Evolutionary conservation across 2,113 vertebrate species (phyloP), one percentile per base, ranked within the genome.

Genomic region (Gasterosteus aculeatus): DNA sequence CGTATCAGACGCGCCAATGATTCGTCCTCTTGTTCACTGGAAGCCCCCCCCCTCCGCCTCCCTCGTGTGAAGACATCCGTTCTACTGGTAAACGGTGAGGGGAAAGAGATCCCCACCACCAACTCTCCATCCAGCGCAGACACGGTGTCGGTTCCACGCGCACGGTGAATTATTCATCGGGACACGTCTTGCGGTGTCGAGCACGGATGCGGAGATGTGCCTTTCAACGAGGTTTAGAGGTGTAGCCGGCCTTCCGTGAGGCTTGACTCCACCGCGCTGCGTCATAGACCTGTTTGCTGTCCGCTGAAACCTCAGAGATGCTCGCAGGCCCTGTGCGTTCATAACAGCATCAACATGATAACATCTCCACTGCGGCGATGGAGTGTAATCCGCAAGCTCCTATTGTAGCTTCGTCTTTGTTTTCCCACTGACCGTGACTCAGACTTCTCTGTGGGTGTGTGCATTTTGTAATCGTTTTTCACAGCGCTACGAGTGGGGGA

Each of bases 161-260:
- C 31, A 33, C 9, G 19, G 53, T 89, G 22, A 89, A 90, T 87
- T 72, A 91, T 89, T 84, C 49, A 92, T 54, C 9, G 22, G 59
- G 61, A 33, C 72, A 68, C 69, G 83, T 70, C 44, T 75, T 69
- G 71, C 65, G 39, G 57, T 74, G 83, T 88, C 86, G 74, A 78
- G 38, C 78, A 84, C 69, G 80, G 64, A 75, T 60, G n/a, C 80
- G 57, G 47, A 73, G 69, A 39, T 74, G 58, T 72, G 14, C 26
- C 35, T 33, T 78, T 87, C 82, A 85, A 80, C 75, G 83, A 79
- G 9, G 22, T 38, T 33, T 57, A 68, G 60, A 81, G 1, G 2
- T 29, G 42, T 5, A 59, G 54, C 31, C 60, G 38, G 19, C 35
- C 26, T 22, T 67, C 46, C 53, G 2, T 60, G 77, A 46, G 47